Evolutionary conservation across 2,113 vertebrate species (phyloP).

Genomic region (Anas platyrhynchos): DNA sequence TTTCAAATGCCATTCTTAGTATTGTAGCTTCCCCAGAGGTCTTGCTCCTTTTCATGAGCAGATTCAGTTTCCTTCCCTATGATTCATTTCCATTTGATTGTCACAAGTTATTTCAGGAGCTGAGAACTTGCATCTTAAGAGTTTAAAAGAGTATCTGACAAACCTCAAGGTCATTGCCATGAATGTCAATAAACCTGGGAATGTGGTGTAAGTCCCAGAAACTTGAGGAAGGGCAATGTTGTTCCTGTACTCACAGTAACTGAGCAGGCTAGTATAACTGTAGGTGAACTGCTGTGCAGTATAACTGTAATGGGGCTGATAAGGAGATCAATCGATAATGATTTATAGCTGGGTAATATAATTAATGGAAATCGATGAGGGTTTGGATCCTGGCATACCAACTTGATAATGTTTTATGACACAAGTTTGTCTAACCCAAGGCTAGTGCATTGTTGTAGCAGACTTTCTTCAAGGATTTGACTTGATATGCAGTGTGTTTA

Average conservation of each 20-base stretch:
- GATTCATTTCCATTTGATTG: neutral
- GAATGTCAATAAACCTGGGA: neutral
- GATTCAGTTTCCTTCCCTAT: neutral
- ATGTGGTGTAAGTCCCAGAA: neutral
- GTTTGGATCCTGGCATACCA: neutral
- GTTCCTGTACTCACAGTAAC: neutral
- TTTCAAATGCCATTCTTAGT: neutral
- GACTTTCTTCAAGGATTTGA: neutral
- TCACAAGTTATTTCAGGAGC: neutral
- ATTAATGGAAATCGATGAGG: neutral
- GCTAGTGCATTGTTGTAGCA: neutral
- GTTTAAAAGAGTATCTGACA: neutral
- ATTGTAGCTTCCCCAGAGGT: neutral
- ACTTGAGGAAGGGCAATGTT: neutral
- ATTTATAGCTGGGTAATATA: neutral
- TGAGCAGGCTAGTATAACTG: neutral
- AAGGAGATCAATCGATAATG: neutral
- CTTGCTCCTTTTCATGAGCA: neutral
- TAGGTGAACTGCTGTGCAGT: neutral
- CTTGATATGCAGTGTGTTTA: neutral
- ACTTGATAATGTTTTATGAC: neutral
- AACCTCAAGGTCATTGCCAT: neutral
- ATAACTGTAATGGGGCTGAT: neutral
- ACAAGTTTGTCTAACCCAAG: neutral
- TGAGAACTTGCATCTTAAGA: neutral